Evolutionary conservation across 2,888 invertebrate species (phyloP).

Genomic region (Agriotes lineatus): DNA sequence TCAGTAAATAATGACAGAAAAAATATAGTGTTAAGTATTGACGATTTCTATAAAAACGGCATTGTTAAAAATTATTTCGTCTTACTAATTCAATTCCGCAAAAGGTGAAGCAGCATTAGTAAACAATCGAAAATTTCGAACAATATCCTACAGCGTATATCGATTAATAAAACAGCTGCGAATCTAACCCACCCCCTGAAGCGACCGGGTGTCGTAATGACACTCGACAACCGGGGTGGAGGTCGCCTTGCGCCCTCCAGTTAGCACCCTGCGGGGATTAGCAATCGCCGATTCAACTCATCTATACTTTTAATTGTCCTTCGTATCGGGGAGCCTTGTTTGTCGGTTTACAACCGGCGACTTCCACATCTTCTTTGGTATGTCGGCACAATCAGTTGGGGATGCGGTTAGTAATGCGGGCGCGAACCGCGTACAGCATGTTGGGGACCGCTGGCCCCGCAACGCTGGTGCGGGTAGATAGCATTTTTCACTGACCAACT

Average conservation of each 20-base stretch:
- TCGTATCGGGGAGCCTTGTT: constrained; percentile 53
- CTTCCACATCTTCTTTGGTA: not conserved
- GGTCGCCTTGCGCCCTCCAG: constrained; percentile 55
- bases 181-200: constrained; percentile 58
- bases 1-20: no score
- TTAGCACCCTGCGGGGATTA: constrained; percentile 60
- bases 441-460: constrained; percentile 1
- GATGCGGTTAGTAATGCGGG: no score
- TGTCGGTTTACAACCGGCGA: constrained; percentile 43
- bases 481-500: constrained; percentile 27
- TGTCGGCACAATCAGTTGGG: no score
- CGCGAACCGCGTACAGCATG: not conserved
- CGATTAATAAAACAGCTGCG: constrained; percentile 56
- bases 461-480: constrained; percentile 7
- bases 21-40: no score
- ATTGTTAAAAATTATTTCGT: no score
- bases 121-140: no score
- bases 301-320: constrained; percentile 51
- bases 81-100: no score
- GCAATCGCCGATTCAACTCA: constrained; percentile 54
- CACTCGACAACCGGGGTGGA: constrained; percentile 59
- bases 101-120: no score
- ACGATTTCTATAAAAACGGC: no score
- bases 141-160: constrained; percentile 15
- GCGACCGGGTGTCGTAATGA: constrained; percentile 63